Percentiles rank a stretch among this genome's conserved stretches.
Evolutionary conservation across 2,888 invertebrate species (phyloP).

Genomic region (Drosophila mayaguana): DNA sequence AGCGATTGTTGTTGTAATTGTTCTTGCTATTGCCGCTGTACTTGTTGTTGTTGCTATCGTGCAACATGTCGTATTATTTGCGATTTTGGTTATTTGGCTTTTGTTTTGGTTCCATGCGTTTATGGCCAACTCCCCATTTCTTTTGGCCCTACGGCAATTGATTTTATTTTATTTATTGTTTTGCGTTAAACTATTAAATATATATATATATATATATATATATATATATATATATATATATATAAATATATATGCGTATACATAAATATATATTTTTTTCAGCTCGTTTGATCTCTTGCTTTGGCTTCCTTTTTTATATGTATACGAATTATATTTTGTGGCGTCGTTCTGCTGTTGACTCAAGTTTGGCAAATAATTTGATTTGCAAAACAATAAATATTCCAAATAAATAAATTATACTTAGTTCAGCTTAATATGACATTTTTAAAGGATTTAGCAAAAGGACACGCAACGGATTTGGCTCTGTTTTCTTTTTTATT

Average conservation of each 20-base stretch:
- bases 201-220: slow-evolving; percentile 65
- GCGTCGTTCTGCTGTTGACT: slow-evolving; percentile 79
- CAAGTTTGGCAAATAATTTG: slow-evolving; percentile 80
- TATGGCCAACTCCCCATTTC: slow-evolving; percentile 46
- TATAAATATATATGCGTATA: slow-evolving; percentile 52
- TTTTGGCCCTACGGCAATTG: slow-evolving; percentile 62
- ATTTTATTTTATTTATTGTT: slow-evolving; percentile 82
- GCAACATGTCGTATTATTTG: slow-evolving; percentile 80
- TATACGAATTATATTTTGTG: slow-evolving; percentile 70
- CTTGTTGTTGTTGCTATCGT: slow-evolving; percentile 55
- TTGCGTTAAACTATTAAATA: slow-evolving; percentile 82
- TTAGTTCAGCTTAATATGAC: slow-evolving; percentile 63
- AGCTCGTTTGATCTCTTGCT: slow-evolving; percentile 13
- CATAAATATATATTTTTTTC: slow-evolving; percentile 11
- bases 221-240: slow-evolving; percentile 26
- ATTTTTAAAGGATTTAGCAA: slow-evolving; percentile 57
- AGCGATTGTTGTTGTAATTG: slow-evolving; percentile 62
- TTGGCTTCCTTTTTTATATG: slow-evolving; percentile 28
- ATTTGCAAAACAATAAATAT: slow-evolving; percentile 74
- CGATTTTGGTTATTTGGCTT: slow-evolving; percentile 73
- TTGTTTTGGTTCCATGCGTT: slow-evolving; percentile 57
- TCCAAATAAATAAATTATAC: slow-evolving; percentile 73
- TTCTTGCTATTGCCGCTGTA: slow-evolving; percentile 51
- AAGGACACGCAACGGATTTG: slow-evolving; percentile 16
- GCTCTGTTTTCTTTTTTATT: no score